A percentile compares a stretch with the other conserved stretches of the same genome.
Conservation (phyloP, 2,113 vertebrate species). For the Gracilinanus agilis region DNA sequence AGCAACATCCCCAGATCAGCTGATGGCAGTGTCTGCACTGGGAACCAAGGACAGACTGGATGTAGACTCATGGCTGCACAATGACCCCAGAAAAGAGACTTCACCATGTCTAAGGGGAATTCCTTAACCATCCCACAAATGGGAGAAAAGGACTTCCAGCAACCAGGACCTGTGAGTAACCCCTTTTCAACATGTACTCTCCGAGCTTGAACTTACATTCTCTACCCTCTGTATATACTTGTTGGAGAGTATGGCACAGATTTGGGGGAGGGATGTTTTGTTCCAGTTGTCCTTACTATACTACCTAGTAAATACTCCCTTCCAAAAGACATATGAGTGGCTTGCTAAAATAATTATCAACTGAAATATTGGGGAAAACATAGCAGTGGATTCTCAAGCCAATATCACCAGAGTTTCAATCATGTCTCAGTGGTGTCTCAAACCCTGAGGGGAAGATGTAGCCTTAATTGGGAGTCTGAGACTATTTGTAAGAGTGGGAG, state of each 20-base stretch:
- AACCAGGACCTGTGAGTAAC: background rate
- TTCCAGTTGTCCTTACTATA: background rate
- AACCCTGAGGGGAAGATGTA: background rate
- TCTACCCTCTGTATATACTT: background rate
- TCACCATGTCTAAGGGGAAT: slow-evolving; percentile 7
- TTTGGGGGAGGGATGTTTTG: background rate
- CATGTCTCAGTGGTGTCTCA: background rate
- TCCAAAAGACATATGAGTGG: background rate
- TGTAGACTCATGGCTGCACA: background rate
- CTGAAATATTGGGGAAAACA: background rate
- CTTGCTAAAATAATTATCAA: background rate
- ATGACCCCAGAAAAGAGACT: background rate
- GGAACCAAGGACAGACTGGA: background rate
- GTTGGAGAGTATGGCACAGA: background rate
- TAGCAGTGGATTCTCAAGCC: background rate
- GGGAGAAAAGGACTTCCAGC: slow-evolving; percentile 6
- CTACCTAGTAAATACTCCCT: background rate
- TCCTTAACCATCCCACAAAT: slow-evolving; percentile 7
- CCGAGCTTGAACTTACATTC: background rate
- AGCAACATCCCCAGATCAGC: slow-evolving; percentile 6
- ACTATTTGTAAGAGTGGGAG: background rate
- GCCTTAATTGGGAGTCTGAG: background rate
- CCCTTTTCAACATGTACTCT: background rate
- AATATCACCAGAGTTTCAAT: background rate
- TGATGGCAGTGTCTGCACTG: background rate